These are phyloP conservation scores for Trissolcus brochymenae DNA, from an alignment of 2,888 invertebrate genomes.

Conservation along the genomic window DNA sequence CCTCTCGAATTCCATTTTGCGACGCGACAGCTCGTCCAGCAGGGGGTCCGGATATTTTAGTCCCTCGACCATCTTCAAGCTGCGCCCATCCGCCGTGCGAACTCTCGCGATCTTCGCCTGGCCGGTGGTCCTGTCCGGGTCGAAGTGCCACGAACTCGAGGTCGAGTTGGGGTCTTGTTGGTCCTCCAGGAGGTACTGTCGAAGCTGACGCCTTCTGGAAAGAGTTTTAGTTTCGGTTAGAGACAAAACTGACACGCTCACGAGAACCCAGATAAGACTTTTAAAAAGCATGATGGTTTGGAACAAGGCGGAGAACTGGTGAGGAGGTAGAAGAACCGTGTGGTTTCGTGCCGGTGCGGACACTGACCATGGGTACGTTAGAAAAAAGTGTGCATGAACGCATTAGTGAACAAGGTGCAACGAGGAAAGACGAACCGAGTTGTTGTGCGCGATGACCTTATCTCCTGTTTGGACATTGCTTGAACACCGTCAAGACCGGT, in stretches of 20 bases:
- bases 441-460: slow-evolving; percentile 66
- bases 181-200: slow-evolving; percentile 13
- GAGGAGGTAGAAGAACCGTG: slow-evolving; percentile 44
- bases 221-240: too few species aligned
- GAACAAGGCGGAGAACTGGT: background rate
- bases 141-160: background rate
- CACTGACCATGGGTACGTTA: slow-evolving; percentile 61
- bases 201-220: slow-evolving; percentile 3
- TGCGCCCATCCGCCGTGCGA: slow-evolving; percentile 49
- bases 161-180: slow-evolving; percentile 4
- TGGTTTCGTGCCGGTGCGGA: slow-evolving; percentile 59
- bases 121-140: slow-evolving; percentile 58
- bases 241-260: background rate
- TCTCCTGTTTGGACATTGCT: slow-evolving; percentile 68
- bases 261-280: slow-evolving; percentile 23
- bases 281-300: slow-evolving; percentile 18
- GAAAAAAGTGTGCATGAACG: slow-evolving; percentile 62
- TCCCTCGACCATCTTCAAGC: slow-evolving; percentile 11
- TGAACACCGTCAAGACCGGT: slow-evolving; percentile 58
- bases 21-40: slow-evolving; percentile 20
- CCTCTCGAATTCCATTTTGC: slow-evolving; percentile 31
- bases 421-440: slow-evolving; percentile 55
- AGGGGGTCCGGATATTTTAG: slow-evolving; percentile 22
- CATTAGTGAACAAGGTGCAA: slow-evolving; percentile 61
- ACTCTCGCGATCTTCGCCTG: slow-evolving; percentile 66